A percentile compares a stretch with the other conserved stretches of the same genome.
These are phyloP conservation scores for Meganola albula DNA, from an alignment of 2,888 invertebrate genomes.

Conservation along the genomic window DNA sequence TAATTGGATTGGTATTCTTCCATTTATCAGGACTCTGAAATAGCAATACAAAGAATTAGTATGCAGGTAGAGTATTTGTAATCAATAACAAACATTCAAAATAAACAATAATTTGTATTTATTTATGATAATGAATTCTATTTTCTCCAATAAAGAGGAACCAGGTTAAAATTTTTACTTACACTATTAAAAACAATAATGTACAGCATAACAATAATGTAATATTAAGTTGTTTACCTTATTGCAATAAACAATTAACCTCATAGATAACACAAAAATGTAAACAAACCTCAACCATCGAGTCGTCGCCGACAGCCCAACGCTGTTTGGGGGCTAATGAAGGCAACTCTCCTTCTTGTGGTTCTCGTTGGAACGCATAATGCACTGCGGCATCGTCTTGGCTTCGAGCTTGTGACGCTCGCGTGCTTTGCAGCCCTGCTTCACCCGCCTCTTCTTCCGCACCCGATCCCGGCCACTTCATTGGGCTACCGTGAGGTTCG, in stretches of 20 bases:
- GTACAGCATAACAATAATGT: no score
- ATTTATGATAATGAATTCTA: no score
- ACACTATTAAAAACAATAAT: no score
- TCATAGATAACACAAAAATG: slow-evolving; percentile 5
- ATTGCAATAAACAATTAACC: not conserved
- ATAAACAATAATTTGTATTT: no score
- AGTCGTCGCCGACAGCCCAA: slow-evolving; percentile 94
- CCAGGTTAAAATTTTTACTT: no score
- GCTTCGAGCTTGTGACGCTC: slow-evolving; percentile 82
- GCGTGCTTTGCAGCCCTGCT: slow-evolving; percentile 77
- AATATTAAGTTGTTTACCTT: no score
- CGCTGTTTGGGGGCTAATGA: slow-evolving; percentile 85
- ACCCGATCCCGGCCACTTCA: slow-evolving; percentile 87
- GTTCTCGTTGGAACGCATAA: slow-evolving; percentile 90
- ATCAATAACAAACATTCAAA: not conserved
- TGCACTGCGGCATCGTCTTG: slow-evolving; percentile 94
- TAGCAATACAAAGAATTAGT: no score
- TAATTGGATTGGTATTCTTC: slow-evolving; percentile 83
- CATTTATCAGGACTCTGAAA: slow-evolving; percentile 91
- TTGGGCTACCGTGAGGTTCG: slow-evolving; percentile 80
- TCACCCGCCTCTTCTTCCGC: slow-evolving; percentile 80
- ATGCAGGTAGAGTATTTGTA: not conserved
- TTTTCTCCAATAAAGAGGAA: no score
- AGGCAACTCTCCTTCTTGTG: slow-evolving; percentile 88
- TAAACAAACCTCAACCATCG: slow-evolving; percentile 87